These are phyloP conservation scores for Balearica regulorum DNA, from an alignment of 2,797 vertebrate species.

Conservation along the genomic window DNA sequence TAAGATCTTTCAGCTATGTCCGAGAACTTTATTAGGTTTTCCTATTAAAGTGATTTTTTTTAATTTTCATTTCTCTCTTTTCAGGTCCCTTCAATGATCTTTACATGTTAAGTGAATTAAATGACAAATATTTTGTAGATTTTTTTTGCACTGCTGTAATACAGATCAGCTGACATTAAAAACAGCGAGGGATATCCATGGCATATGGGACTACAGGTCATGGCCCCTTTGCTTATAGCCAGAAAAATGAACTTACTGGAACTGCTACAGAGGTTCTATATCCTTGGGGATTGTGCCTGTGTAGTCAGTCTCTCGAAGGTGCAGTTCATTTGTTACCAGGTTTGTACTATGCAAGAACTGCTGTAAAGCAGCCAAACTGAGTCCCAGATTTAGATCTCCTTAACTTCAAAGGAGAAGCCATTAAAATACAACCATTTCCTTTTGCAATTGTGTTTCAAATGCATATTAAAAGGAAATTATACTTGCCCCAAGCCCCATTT, in stretches of 20 bases:
- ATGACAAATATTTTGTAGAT: not conserved
- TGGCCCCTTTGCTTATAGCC: not conserved
- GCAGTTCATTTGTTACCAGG: not conserved
- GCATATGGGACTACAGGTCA: not conserved
- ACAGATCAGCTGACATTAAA: not conserved
- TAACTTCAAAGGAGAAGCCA: not conserved
- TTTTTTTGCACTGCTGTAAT: not conserved
- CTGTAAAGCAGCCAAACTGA: not conserved
- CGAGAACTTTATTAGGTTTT: not conserved
- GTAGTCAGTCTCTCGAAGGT: not conserved
- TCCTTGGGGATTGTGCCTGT: not conserved
- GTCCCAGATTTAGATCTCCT: not conserved
- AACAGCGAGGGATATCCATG: not conserved
- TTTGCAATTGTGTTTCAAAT: not conserved
- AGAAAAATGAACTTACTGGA: not conserved
- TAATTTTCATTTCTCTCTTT: not conserved
- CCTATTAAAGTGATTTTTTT: not conserved
- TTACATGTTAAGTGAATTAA: not conserved
- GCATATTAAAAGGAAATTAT: conserved; percentile 32
- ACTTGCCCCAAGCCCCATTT: conserved; percentile 21
- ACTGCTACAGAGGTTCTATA: not conserved
- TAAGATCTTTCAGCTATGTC: not conserved
- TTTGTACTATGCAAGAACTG: not conserved
- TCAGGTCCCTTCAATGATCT: not conserved
- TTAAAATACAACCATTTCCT: not conserved